Evolutionary conservation across 2,797 vertebrate genomes (phyloP).

Genomic region (Mormyrus proboscirostris): DNA sequence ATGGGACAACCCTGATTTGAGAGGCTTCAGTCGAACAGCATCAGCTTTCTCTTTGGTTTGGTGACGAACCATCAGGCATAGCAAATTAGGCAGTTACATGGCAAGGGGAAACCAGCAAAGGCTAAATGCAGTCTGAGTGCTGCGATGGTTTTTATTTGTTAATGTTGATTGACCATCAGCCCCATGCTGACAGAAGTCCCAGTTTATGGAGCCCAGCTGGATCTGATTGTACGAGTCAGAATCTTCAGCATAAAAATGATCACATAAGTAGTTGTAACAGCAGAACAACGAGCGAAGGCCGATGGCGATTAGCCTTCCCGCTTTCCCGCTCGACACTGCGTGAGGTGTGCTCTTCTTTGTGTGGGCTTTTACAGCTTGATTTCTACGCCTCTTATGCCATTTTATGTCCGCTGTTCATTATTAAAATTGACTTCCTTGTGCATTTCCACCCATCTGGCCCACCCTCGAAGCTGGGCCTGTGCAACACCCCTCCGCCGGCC

Average conservation of each 20-base stretch:
- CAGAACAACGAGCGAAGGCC: not conserved
- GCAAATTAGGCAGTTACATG: not conserved
- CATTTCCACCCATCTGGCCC: not conserved
- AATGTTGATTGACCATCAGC: not conserved
- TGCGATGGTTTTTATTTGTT: not conserved
- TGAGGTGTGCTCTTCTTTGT: not conserved
- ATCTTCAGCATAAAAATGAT: not conserved
- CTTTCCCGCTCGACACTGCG: not conserved
- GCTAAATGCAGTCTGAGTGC: not conserved
- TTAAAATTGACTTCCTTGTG: not conserved
- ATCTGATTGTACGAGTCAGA: not conserved
- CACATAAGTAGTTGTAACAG: not conserved
- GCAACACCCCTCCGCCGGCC: not conserved
- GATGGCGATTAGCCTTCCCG: not conserved
- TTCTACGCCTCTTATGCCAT: not conserved
- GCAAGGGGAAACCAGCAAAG: not conserved
- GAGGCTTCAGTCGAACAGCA: not conserved
- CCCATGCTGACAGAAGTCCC: not conserved
- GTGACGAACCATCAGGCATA: not conserved
- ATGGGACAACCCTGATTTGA: not conserved
- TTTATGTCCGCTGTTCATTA: not conserved
- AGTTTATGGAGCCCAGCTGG: slow-evolving; percentile 2
- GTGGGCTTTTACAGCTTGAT: not conserved
- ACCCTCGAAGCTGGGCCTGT: not conserved
- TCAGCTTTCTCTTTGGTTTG: not conserved